Base-by-base conservation (phyloP, 2,888 invertebrate genomes). In the Monopis laevigella region DNA sequence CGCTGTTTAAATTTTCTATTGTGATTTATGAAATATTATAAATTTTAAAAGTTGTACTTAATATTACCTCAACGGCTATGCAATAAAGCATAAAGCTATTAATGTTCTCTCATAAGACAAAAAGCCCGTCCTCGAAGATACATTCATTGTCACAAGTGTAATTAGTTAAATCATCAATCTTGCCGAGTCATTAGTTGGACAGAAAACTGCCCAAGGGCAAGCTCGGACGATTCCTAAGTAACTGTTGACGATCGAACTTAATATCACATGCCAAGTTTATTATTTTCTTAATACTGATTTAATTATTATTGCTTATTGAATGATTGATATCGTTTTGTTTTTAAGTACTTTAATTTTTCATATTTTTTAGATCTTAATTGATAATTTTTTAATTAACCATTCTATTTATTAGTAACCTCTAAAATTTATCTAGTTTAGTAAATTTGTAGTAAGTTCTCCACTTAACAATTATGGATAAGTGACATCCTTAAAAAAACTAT, bases 141-240 rank as follows among this genome's bases (percentile, higher is more conserved):
- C 63, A 65, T 63, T 63, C 65, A 71, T 74, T 77, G 77, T 78
- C 77, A 61, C 71, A 58, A 58, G 56, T 62, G 56, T 75, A 75
- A 78, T 78, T 77, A 77, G 70, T 68, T 46, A 63, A 67, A 66
- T 65, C 75, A 77, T 78, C 67, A 75, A 78, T 78, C 78, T 69
- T 71, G 47, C 45, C 46, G 45, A 60, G 65, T 65, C 73, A 73
- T 77, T 77, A 77, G 67, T 53, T 54, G 53, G 36, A 19, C 36
- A 36, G 34, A 16, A 8, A 55, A 57, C 56, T 59, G 69, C 66
- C 66, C 75, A 73, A 74, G 75, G 75, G 68, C 71, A 66, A 7
- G 50, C 58, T 32, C 36, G 36, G 36, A 36, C 21, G 5, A 36
- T 18, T 32, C 62, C 62, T 70, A 71, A 72, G 64, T 68, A 67